Evolutionary conservation across 2,113 vertebrate species (phyloP).

Genomic region (Typhlomys cinereus): DNA sequence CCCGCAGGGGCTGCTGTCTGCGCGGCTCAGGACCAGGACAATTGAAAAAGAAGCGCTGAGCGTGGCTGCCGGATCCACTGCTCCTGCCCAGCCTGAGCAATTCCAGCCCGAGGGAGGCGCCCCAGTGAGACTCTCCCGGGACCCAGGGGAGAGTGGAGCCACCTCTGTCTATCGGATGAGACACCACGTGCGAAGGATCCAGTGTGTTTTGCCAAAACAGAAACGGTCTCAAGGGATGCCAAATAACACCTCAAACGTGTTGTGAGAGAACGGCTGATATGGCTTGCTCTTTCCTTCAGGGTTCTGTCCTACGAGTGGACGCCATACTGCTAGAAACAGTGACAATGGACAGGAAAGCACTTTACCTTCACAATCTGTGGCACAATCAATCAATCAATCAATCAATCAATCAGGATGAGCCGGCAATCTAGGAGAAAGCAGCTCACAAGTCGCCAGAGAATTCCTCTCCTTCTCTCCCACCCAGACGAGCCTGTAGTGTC

Average conservation of each 20-base stretch:
- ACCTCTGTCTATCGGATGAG: not conserved
- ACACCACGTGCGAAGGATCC: not conserved
- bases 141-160: not conserved
- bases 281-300: not conserved
- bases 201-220: not conserved
- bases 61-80: too few species aligned
- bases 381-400: accelerated
- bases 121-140: not conserved
- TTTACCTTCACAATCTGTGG: accelerated
- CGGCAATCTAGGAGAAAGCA: not conserved
- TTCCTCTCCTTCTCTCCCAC: not conserved
- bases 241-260: not conserved
- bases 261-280: not conserved
- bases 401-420: accelerated
- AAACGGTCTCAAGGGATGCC: not conserved
- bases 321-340: accelerated
- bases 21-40: accelerated
- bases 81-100: not conserved
- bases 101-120: not conserved
- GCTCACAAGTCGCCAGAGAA: not conserved
- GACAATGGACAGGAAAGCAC: too few species aligned
- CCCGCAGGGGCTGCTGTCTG: not conserved
- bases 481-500: not conserved
- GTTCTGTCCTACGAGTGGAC: accelerated
- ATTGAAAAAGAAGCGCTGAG: not conserved